These are phyloP conservation scores for Echeneis naucrates DNA, from an alignment of 2,797 vertebrate genomes.

Conservation along the genomic window DNA sequence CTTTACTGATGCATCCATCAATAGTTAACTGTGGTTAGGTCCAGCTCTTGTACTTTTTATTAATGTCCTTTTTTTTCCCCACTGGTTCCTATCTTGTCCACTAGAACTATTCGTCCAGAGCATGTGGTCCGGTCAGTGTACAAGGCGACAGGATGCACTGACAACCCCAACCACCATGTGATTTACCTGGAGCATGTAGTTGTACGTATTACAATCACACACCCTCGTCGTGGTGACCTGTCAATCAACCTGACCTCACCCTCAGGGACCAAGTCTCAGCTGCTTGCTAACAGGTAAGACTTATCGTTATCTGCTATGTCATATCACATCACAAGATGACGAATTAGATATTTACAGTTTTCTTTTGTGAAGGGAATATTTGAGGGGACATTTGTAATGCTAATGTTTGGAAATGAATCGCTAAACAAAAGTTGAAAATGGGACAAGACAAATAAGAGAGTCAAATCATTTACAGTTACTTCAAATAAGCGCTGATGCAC, in stretches of 20 bases:
- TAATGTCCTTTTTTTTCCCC: neutral
- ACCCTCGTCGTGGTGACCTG: constrained; percentile 95
- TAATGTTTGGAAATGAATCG: neutral
- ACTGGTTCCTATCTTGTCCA: constrained; percentile 27
- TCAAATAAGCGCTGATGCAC: neutral
- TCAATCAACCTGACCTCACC: constrained; percentile 98
- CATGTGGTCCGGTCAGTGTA: constrained; percentile 95
- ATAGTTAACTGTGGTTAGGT: neutral
- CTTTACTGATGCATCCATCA: neutral
- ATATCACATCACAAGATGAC: neutral
- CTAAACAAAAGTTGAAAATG: neutral
- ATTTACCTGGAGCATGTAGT: constrained; percentile 98
- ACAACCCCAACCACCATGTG: constrained; percentile 95
- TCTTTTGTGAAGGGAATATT: too few relatives aligned
- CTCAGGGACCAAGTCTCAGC: constrained; percentile 97
- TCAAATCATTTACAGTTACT: neutral
- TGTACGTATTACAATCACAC: constrained; percentile 96
- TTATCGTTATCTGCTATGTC: neutral
- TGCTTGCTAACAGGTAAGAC: constrained; percentile 95
- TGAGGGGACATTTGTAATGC: neutral
- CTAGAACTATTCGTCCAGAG: constrained; percentile 96
- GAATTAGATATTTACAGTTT: too few relatives aligned
- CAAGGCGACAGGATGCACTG: constrained; percentile 96
- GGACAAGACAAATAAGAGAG: neutral
- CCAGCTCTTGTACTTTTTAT: neutral